These are phyloP conservation scores for Megaleporinus macrocephalus DNA, from an alignment of 2,113 vertebrate species.

Conservation along the genomic window DNA sequence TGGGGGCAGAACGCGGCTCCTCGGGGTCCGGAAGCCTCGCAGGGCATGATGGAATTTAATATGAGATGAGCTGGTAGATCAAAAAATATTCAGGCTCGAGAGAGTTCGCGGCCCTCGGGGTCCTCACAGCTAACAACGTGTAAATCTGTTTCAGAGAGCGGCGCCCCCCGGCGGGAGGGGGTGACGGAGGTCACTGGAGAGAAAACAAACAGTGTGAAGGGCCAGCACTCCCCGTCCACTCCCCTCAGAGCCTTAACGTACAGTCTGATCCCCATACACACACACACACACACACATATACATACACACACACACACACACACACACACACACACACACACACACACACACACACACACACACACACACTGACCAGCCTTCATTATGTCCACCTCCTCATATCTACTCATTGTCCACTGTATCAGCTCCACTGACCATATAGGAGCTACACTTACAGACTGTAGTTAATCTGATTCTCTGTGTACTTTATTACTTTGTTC, in stretches of 20 bases:
- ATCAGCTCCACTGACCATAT: no score
- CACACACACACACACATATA: conserved; percentile 40
- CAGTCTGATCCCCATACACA: conserved; percentile 15
- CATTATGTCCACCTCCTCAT: no score
- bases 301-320: not conserved
- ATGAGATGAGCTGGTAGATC: conserved; percentile 69
- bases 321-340: conserved; percentile 16
- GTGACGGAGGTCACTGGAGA: no score
- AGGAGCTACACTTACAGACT: no score
- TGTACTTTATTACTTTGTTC: no score
- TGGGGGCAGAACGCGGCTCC: conserved; percentile 20
- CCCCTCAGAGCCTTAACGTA: conserved; percentile 42
- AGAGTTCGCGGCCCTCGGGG: conserved; percentile 51
- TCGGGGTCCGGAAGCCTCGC: conserved; percentile 13
- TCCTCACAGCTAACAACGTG: conserved; percentile 63
- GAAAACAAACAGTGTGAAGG: not conserved
- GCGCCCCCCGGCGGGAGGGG: not conserved
- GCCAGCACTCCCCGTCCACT: not conserved
- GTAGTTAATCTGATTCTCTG: no score
- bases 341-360: conserved; percentile 24
- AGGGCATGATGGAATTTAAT: conserved; percentile 61
- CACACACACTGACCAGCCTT: no score
- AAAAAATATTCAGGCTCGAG: conserved; percentile 61
- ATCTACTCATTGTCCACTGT: no score
- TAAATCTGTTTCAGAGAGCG: conserved; percentile 61